Percentiles rank a stretch among this genome's conserved stretches.
These are phyloP conservation scores for Ernsta delagoae DNA, from an alignment of 2,888 invertebrate species.

Conservation along the genomic window DNA sequence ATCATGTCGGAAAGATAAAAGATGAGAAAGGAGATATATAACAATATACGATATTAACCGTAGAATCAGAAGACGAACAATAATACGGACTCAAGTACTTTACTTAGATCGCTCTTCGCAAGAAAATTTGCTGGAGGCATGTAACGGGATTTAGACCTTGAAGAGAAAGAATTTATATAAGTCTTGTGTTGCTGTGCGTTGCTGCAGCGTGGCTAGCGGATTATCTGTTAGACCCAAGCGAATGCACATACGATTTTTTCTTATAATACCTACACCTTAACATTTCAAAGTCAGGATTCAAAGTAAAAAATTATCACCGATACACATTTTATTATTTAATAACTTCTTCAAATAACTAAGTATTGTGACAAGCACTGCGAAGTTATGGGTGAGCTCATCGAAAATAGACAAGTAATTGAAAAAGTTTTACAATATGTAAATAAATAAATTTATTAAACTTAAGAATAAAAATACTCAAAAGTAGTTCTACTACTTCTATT, in stretches of 20 bases:
- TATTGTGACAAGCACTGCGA: neutral
- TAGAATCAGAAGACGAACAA: too few species aligned
- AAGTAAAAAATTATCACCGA: too few species aligned
- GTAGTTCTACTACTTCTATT: too few species aligned
- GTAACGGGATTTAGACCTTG: neutral
- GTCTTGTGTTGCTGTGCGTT: slow-evolving; percentile 30
- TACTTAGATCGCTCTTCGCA: too few species aligned
- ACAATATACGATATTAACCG: too few species aligned
- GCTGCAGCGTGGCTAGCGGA: slow-evolving; percentile 31
- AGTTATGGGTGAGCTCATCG: neutral
- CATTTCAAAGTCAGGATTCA: too few species aligned
- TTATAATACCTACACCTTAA: neutral
- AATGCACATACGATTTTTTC: slow-evolving; percentile 10
- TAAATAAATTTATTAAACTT: too few species aligned
- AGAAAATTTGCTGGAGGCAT: neutral
- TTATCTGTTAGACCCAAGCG: slow-evolving; percentile 18
- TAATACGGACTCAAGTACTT: too few species aligned
- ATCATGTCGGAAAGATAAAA: neutral
- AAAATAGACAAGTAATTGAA: too few species aligned
- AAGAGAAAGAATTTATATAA: neutral
- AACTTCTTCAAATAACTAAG: neutral
- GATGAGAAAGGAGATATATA: neutral
- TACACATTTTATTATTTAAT: too few species aligned
- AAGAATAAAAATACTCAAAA: too few species aligned
- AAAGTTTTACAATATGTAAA: too few species aligned